Evolutionary conservation across 2,888 invertebrate species (phyloP).

Genomic region (Caprella mutica): DNA sequence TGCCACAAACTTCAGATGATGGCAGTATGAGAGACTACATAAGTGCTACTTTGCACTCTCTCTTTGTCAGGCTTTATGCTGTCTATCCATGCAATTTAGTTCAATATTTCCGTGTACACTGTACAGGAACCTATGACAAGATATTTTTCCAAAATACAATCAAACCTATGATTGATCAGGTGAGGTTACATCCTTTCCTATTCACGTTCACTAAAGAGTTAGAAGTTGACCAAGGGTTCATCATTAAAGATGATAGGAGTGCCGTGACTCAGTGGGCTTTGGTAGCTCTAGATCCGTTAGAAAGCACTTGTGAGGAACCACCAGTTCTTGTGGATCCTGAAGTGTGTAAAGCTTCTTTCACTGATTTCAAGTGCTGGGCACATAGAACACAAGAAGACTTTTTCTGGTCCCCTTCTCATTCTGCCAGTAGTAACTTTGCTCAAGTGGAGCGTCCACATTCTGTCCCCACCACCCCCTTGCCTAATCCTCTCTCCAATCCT

Average conservation of each 20-base stretch:
- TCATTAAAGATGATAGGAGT: conserved; percentile 25
- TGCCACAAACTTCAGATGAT: conserved; percentile 23
- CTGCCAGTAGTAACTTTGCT: conserved; percentile 8
- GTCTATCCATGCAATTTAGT: conserved; percentile 32
- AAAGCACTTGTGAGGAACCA: conserved; percentile 29
- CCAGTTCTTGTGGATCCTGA: conserved; percentile 2
- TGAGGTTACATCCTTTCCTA: conserved; percentile 32
- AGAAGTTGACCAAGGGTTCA: conserved; percentile 21
- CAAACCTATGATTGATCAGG: conserved; percentile 33
- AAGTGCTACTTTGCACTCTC: conserved; percentile 31
- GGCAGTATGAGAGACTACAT: conserved; percentile 24
- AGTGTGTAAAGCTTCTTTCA: conserved; percentile 7
- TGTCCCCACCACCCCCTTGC: conserved; percentile 2
- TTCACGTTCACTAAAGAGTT: conserved; percentile 30
- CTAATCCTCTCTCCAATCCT: conserved; percentile 21
- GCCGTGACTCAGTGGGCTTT: conserved; percentile 29
- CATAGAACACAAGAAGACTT: conserved; percentile 18
- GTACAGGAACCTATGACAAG: conserved; percentile 16
- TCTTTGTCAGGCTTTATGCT: conserved; percentile 32
- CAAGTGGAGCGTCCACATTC: background rate
- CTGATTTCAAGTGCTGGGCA: conserved; percentile 18
- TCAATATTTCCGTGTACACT: conserved; percentile 21
- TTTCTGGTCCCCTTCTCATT: conserved; percentile 31
- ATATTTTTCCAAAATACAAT: conserved; percentile 22
- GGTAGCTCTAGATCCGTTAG: conserved; percentile 28